A percentile compares a stretch with the other conserved stretches of the same genome.
Evolutionary conservation across 2,113 vertebrate species (phyloP).

Genomic region (Illadopsis cleaveri): DNA sequence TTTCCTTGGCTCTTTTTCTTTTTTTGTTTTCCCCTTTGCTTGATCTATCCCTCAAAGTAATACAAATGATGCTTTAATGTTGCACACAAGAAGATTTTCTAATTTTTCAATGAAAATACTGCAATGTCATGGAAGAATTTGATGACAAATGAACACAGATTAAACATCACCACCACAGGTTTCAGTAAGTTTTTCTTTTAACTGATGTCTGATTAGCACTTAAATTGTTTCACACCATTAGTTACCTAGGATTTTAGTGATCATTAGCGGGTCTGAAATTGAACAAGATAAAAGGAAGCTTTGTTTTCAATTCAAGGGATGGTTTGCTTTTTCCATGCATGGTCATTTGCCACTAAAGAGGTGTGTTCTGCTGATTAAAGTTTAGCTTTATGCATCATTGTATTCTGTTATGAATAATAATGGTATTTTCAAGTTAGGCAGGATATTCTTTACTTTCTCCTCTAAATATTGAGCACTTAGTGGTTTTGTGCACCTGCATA

Average conservation of each 20-base stretch:
- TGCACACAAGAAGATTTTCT: not conserved
- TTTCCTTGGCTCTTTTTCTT: not conserved
- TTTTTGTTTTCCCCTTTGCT: not conserved
- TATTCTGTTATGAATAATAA: not conserved
- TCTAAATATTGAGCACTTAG: not conserved
- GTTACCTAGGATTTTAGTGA: not conserved
- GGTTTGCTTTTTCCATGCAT: not conserved
- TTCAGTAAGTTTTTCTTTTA: not conserved
- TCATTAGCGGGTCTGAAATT: not conserved
- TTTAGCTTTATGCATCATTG: not conserved
- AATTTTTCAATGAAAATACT: not conserved
- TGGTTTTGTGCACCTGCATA: not conserved
- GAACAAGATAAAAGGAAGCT: not conserved
- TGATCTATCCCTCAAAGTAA: not conserved
- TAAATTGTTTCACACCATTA: not conserved
- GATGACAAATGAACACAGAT: not conserved
- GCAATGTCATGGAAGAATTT: not conserved
- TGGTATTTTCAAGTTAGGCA: not conserved
- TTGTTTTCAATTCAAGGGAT: not conserved
- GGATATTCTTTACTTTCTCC: not conserved
- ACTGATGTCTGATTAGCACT: slow-evolving; percentile 13
- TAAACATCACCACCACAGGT: not conserved
- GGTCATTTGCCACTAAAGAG: not conserved
- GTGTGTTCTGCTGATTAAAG: not conserved
- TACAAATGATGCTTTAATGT: not conserved